Base-by-base conservation (phyloP, 2,113 vertebrate genomes). In the Oncorhynchus tshawytscha region DNA sequence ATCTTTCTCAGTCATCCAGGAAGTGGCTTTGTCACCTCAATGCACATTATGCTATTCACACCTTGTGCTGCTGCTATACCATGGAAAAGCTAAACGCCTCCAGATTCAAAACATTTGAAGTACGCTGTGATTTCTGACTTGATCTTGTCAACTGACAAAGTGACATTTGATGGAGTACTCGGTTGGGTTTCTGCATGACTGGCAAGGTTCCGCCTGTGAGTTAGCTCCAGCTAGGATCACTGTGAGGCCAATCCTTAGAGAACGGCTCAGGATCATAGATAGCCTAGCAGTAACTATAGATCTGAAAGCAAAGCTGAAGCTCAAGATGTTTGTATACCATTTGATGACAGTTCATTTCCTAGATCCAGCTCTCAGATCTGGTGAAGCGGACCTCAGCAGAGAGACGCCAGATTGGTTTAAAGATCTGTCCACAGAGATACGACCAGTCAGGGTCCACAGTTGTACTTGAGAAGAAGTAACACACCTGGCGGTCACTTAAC, bases 311-410 rank as follows among this genome's bases (percentile, higher is more conserved):
- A 60, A 66, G 34, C 72, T 74, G 62, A 51, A 2, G 62, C 20
- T 65, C 9, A 66, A 49, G 66, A 48, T 8, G 18, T 18, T 29
- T 29, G n/a, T 24, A 39, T 51, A 45, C 62, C 65, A 45, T 64
- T 68, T 67, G 65, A 57, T 54, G 73, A 18, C 73, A 57, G 65
- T 67, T 75, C 34, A 57, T 48, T 24, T 51, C n/a, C 45, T 22
- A 51, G 62, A 67, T 54, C 48, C 24, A 67, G 18, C 34, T 25
- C 15, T 18, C 73, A 51, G 39, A 67, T 22, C 5, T 65, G 5
- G 5, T 66, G 12, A 73, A 60, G 51, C 4, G 12, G 20, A 59
- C 51, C 71, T 45, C 67, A 27, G 62, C 71, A 67, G 60, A 60
- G 13, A n/a, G 29, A 24, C 8, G 9, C 5, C 18, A 6, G 13